Evolutionary conservation across 2,888 invertebrate species (phyloP), one percentile per base, ranked within the genome.

Genomic region (Dryococelus australis): DNA sequence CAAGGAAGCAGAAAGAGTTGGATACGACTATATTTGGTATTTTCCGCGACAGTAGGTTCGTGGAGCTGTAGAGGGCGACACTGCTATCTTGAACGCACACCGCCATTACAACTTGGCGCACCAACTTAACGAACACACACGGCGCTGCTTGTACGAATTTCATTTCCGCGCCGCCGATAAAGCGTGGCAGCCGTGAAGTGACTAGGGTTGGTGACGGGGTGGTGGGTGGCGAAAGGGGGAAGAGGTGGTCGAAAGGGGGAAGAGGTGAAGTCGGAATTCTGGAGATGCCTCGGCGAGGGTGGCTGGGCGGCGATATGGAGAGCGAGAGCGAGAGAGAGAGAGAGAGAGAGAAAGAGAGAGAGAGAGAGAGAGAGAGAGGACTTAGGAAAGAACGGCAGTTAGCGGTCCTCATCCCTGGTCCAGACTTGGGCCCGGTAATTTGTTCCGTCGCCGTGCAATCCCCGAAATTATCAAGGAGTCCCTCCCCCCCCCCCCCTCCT

Each of bases 361-460:
- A 35, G 8, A 8, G 2, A 16, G 51, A 16, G 20, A 51, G 51
- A 51, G 20, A 24, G 24, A n/a, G 65, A 65, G 65, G 65, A 65
- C 65, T 65, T 65, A 65, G n/a, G 51, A 65, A 24, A 65, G n/a
- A 65, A 65, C 65, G 65, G 65, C 65, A 65, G 65, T 65, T 65
- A 65, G 65, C 65, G 16, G 65, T 8, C 24, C 16, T 24, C 65
- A 65, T 16, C 65, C 65, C 65, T 65, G 65, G 65, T 65, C 65
- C 65, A 65, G 65, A 65, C 65, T 8, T 24, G 65, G n/a, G 35
- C 35, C n/a, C 65, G 65, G 65, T 65, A 65, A 65, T 65, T 65
- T 65, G 65, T 65, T 65, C 65, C 65, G 65, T 65, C 65, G 65
- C 65, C 65, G 65, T 65, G 65, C 65, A 65, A 65, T 65, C 65